Evolutionary conservation across 2,797 vertebrate species (phyloP).

Genomic region (Lateolabrax maculatus): DNA sequence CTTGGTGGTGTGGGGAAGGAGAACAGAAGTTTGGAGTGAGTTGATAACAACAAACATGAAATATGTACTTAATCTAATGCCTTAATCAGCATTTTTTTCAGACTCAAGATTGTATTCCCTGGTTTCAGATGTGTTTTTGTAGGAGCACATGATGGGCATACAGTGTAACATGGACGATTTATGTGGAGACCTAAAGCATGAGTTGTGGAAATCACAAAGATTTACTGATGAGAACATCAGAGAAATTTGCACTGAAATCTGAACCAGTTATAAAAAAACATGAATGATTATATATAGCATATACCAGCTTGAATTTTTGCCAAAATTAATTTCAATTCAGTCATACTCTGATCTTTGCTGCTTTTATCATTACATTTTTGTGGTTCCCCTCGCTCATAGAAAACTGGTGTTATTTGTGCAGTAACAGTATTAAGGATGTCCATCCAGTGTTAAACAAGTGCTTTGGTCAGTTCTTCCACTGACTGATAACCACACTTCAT

Average conservation of each 20-base stretch:
- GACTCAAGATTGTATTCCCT: constrained; percentile 79
- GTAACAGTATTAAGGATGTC: constrained; percentile 66
- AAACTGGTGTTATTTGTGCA: constrained; percentile 49
- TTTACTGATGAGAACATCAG: not conserved
- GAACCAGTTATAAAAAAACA: constrained; percentile 17
- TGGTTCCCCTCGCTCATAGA: constrained; percentile 32
- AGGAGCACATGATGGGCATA: constrained; percentile 35
- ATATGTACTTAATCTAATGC: constrained; percentile 69
- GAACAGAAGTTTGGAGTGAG: constrained; percentile 14
- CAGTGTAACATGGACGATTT: constrained; percentile 34
- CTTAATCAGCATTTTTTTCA: constrained; percentile 78
- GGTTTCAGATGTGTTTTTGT: constrained; percentile 52
- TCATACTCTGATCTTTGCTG: constrained; percentile 28
- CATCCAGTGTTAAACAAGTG: constrained; percentile 55
- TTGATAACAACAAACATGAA: constrained; percentile 23
- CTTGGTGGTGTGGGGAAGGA: not conserved
- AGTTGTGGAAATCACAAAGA: constrained; percentile 36
- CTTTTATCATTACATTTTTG: constrained; percentile 22
- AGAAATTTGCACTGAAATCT: constrained; percentile 45
- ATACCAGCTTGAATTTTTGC: constrained; percentile 16
- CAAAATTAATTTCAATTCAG: not conserved
- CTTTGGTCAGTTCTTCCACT: constrained; percentile 29
- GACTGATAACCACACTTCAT: not conserved
- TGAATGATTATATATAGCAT: not conserved
- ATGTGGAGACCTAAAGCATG: not conserved